Conservation (phyloP, 1,140 invertebrate genomes). For the Panagrolaimus sp. region DNA sequence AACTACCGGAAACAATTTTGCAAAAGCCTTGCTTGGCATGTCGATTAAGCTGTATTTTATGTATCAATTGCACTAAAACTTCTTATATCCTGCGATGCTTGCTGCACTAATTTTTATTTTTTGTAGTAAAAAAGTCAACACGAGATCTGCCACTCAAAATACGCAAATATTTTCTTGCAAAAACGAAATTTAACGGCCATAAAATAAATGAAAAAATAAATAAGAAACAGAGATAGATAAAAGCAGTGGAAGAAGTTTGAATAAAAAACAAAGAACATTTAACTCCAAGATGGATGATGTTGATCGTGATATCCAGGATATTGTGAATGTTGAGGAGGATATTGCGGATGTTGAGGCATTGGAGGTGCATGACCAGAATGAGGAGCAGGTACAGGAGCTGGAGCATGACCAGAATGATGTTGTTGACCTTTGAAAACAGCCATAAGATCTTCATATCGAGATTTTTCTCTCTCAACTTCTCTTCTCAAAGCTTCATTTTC, state of each 20-base stretch:
- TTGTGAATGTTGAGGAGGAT: not conserved
- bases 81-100: too few relatives aligned
- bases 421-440: slow-evolving; percentile 12
- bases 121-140: too few relatives aligned
- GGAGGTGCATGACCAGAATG: not conserved
- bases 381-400: slow-evolving; percentile 2
- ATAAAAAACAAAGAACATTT: not conserved
- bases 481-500: slow-evolving; percentile 6
- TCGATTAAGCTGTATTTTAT: too few relatives aligned
- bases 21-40: too few relatives aligned
- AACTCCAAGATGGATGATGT: not conserved
- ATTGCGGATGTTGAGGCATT: too few relatives aligned
- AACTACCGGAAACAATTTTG: too few relatives aligned
- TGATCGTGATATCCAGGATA: slow-evolving; percentile 1
- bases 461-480: slow-evolving; percentile 9
- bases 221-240: not conserved
- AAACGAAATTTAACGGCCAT: not conserved
- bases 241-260: not conserved
- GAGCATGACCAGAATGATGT: not conserved
- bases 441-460: slow-evolving; percentile 17
- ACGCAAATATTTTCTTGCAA: not conserved
- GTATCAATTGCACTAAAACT: too few relatives aligned
- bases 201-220: not conserved
- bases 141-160: too few relatives aligned
- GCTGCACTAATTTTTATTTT: too few relatives aligned